A percentile compares a stretch with the other conserved stretches of the same genome.
phyloP scores from a whole-genome alignment of 2,797 vertebrate genomes.

The Discoglossus pictus region DNA sequence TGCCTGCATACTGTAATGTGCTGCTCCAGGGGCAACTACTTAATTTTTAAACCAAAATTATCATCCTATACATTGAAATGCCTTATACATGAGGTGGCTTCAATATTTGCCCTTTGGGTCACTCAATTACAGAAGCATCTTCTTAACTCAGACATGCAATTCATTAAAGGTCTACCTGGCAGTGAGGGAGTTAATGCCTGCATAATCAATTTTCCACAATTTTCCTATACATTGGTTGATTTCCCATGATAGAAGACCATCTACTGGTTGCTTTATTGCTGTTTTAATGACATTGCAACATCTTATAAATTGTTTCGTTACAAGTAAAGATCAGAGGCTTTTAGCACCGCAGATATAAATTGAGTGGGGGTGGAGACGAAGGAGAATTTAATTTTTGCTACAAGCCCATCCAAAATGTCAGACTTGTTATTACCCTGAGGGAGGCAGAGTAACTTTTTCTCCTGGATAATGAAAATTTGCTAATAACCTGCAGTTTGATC shows the following conservation, averaged over 20 bases:
- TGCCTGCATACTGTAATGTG: no score
- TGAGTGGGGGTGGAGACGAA: constrained; percentile 11
- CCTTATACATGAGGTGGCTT: no score
- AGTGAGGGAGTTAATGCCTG: background rate
- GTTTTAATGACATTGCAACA: constrained; percentile 16
- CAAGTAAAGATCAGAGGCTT: constrained; percentile 24
- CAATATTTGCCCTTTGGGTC: no score
- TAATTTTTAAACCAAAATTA: no score
- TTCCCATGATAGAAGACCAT: constrained; percentile 16
- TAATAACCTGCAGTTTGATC: constrained; percentile 28
- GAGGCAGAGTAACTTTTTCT: constrained; percentile 1
- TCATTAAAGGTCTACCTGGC: background rate
- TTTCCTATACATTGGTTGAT: constrained; percentile 4
- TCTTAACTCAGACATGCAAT: background rate
- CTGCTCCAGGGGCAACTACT: no score
- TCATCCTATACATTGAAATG: no score
- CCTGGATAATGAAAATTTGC: constrained; percentile 1
- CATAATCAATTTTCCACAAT: background rate
- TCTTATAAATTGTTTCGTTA: constrained; percentile 12
- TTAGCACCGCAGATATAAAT: constrained; percentile 7
- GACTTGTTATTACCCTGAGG: constrained; percentile 10
- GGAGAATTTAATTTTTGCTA: background rate
- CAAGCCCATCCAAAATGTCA: constrained; percentile 16
- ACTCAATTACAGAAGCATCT: no score
- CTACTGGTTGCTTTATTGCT: constrained; percentile 19